Conservation (phyloP, 2,797 vertebrate genomes). For the Spondyliosoma cantharus region DNA sequence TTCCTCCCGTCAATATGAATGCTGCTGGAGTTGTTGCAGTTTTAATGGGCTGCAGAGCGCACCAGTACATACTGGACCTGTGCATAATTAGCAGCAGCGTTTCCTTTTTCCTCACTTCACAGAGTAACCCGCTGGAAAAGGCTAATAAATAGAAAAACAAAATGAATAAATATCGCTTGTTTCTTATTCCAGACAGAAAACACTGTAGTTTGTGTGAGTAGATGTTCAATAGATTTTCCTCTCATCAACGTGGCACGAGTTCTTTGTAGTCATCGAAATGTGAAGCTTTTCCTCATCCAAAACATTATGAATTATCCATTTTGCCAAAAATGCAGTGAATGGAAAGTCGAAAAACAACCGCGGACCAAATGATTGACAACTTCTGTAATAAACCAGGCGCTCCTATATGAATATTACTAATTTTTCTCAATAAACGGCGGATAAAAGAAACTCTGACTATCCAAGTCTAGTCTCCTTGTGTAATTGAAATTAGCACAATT, state of each 20-base stretch:
- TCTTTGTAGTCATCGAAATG: background rate
- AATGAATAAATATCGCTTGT: background rate
- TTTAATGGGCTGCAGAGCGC: constrained; percentile 21
- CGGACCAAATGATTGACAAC: background rate
- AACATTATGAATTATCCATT: constrained; percentile 1
- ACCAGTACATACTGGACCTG: background rate
- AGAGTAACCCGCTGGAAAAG: background rate
- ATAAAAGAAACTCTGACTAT: background rate
- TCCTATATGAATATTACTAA: background rate
- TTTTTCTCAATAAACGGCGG: background rate
- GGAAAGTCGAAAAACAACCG: background rate
- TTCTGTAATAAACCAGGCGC: too few relatives aligned
- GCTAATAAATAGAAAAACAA: background rate
- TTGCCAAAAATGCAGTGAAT: background rate
- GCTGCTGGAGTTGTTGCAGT: background rate
- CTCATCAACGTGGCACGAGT: background rate
- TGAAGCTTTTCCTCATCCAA: background rate
- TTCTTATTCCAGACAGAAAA: background rate
- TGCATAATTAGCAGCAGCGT: constrained; percentile 16
- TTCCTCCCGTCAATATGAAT: constrained; percentile 15
- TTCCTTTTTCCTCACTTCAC: constrained; percentile 1
- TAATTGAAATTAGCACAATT: constrained; percentile 60
- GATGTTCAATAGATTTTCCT: background rate
- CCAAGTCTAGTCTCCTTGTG: background rate
- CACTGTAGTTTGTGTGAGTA: background rate